A percentile compares a stretch with the other conserved stretches of the same genome.
Evolutionary conservation across 2,797 vertebrate species (phyloP).

Genomic region (Eidolon dupreanum): DNA sequence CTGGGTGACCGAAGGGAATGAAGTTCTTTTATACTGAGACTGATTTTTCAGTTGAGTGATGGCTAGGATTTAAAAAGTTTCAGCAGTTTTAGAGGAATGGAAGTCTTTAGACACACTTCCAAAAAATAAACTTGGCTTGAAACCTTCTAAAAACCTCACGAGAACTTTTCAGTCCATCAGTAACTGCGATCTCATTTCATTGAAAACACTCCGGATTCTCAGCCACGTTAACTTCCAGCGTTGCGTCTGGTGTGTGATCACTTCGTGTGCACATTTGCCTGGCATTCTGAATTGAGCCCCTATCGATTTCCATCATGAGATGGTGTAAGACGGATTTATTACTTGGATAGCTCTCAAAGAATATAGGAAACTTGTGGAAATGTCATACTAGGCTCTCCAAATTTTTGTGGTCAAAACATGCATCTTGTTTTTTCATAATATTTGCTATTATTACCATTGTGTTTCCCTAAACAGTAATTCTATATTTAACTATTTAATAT

Average conservation of each 20-base stretch:
- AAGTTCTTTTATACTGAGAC: conserved; percentile 40
- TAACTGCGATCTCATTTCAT: conserved; percentile 65
- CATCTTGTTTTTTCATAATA: conserved; percentile 15
- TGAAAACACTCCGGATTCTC: conserved; percentile 60
- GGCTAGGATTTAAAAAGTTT: conserved; percentile 20
- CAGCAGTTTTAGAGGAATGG: conserved; percentile 53
- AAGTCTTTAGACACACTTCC: conserved; percentile 69
- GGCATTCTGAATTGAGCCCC: conserved; percentile 47
- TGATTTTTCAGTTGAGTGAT: not conserved
- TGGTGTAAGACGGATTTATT: not conserved
- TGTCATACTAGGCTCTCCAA: conserved; percentile 51
- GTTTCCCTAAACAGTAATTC: not conserved
- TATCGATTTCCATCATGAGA: conserved; percentile 58
- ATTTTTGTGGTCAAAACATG: conserved; percentile 60
- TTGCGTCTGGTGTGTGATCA: conserved; percentile 39
- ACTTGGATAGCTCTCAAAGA: conserved; percentile 60
- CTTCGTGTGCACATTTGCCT: not conserved
- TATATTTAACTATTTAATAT: conserved; percentile 52
- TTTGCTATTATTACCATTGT: conserved; percentile 9
- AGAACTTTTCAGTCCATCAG: conserved; percentile 53
- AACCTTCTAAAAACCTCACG: conserved; percentile 72
- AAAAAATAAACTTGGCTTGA: conserved; percentile 64
- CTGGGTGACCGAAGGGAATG: not conserved
- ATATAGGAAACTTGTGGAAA: conserved; percentile 65
- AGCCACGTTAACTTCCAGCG: conserved; percentile 53